Evolutionary conservation across 2,797 vertebrate genomes (phyloP), one percentile per base, ranked within the genome.

Genomic region (Urophycis tenuis): DNA sequence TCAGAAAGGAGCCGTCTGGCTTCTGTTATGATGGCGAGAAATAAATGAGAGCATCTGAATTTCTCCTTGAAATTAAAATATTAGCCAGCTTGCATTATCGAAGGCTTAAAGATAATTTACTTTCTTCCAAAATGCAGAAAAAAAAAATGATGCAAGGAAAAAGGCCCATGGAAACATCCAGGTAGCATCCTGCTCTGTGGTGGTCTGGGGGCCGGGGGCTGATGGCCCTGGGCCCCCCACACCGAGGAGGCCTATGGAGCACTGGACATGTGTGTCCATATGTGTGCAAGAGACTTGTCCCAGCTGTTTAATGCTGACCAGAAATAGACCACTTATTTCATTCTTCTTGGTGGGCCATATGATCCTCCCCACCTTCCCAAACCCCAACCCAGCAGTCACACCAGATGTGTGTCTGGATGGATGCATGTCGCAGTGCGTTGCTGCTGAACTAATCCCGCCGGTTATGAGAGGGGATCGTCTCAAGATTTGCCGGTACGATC

Each of bases 11-110:
- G 71, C 79, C 78, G 87, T 45, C 87, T 88, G 86, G 88, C 86
- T 91, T 88, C 88, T 81, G 74, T 86, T 89, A 83, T 87, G 88
- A 89, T 86, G 85, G 86, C 88, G 85, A 81, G n/a, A 87, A 90
- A 92, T 85, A 78, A 89, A 90, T 90, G 82, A 89, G 87, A 78
- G 81, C 86, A 85, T 87, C 87, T 83, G 81, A 86, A 86, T 87
- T 86, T 79, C 72, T 83, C 87, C 89, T 90, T 90, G 87, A 88
- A 81, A 67, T 79, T 82, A 85, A 73, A 39, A 71, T 31, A 71
- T 31, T 71, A 71, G 30, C 17, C n/a, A 71, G 69, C 69, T 31
- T 33, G 30, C 69, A 71, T 31, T 71, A 31, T 71, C 25, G 60
- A 64, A 64, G 25, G 69, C 69, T 33, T 71, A 71, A 33, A 32